Evolutionary conservation across 2,888 invertebrate genomes (phyloP), one percentile per base, ranked within the genome.

Genomic region (Drosophila nigritarsus): DNA sequence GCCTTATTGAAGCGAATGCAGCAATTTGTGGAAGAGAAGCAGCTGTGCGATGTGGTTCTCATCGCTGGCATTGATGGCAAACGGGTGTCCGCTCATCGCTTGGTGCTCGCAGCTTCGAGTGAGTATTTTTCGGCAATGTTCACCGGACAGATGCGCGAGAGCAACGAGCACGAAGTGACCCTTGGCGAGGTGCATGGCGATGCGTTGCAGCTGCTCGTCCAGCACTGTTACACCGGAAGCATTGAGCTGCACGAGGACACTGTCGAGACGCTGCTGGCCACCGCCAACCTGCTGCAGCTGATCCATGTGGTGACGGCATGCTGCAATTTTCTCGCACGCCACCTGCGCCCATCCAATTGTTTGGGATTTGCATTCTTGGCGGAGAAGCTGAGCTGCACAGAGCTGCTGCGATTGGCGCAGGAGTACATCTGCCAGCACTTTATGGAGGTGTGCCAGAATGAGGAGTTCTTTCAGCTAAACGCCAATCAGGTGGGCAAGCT

Each of bases 51-150:
- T 45, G 45, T 45, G 20, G 45, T 45, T 8, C 45, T 45, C 8
- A 15, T 45, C 20, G 45, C 20, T 20, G 45, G 45, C 7, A 45
- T 45, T 8, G 45, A 45, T 20, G 20, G 15, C 20, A 20, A 24
- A 13, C 20, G 96, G 86, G 95, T 97, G 87, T 95, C 96, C 76
- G 97, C 97, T 34, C 97, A 98, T 94, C 96, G 97, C 90, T 94
- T 99, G 79, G 97, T 99, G 61, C 94, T 99, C 77, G 96, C 97
- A 83, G 97, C 98, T 50, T 97, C 97, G 68, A 98, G 98, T 84
- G 98, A 98, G 93, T 99, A 99, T 93, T 99, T 99, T 94, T 96
- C 97, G 50, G 98, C 98, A 49, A 98, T 99, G 98, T 99, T 99
- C 92, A 98, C 97, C 30, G 97, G 96, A 66, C 96, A 97, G 63